Evolutionary conservation across 2,113 vertebrate genomes (phyloP).

Genomic region (Hymenochirus boettgeri): DNA sequence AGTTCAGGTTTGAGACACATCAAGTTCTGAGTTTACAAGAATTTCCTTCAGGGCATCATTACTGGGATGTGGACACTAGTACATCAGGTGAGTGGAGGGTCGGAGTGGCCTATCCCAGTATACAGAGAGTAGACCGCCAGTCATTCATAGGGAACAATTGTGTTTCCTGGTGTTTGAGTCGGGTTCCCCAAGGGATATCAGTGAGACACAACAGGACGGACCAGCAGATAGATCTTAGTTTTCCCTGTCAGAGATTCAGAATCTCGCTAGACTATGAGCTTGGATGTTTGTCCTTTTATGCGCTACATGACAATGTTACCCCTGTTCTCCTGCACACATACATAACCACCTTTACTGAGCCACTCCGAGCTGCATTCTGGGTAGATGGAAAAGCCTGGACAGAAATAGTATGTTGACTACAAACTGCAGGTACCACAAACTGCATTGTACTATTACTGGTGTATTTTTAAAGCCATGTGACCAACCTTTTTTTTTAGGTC

Average conservation of each 20-base stretch:
- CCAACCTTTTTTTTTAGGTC: too few species aligned
- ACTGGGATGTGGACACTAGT: conserved; percentile 34
- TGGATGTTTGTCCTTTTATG: conserved; percentile 20
- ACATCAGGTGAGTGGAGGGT: conserved; percentile 17
- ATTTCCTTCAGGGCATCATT: conserved; percentile 29
- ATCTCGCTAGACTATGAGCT: conserved; percentile 29
- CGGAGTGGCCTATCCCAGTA: conserved; percentile 22
- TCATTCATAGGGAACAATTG: conserved; percentile 14
- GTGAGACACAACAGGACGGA: background rate
- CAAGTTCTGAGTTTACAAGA: conserved; percentile 16
- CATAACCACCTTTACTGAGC: conserved; percentile 5
- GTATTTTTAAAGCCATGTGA: too few species aligned
- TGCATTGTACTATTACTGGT: too few species aligned
- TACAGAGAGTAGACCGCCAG: conserved; percentile 5
- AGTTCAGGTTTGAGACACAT: conserved; percentile 13
- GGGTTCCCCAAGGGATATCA: background rate
- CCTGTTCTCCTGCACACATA: conserved; percentile 16
- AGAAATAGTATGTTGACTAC: too few species aligned
- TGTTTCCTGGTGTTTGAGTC: conserved; percentile 14
- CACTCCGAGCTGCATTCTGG: too few species aligned
- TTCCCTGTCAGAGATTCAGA: too few species aligned
- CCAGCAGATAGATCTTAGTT: background rate
- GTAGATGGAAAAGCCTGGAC: too few species aligned
- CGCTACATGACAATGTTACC: background rate
- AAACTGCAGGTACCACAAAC: too few species aligned